A percentile compares a stretch with the other conserved stretches of the same genome.
phyloP scores from a whole-genome alignment of 2,797 vertebrate genomes.

The Rhinichthys osculus region DNA sequence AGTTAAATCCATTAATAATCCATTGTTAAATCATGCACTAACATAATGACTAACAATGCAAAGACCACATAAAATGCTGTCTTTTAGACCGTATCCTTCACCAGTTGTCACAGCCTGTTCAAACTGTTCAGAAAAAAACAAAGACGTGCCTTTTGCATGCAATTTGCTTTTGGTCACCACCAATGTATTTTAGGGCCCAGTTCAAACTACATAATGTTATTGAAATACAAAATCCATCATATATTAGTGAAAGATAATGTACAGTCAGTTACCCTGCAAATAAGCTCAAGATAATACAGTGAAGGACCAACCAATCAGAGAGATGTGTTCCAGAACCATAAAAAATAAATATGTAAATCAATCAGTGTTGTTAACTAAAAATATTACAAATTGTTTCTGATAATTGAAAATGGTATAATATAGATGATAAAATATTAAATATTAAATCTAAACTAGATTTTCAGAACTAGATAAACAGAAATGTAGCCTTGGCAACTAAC shows the following conservation, averaged over 20 bases:
- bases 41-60: neutral
- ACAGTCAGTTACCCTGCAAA: neutral
- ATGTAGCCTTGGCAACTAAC: neutral
- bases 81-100: neutral
- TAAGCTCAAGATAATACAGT: neutral
- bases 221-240: neutral
- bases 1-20: neutral
- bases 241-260: neutral
- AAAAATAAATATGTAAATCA: neutral
- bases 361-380: neutral
- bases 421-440: neutral
- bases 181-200: neutral
- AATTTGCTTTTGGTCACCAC: neutral
- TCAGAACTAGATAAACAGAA: neutral
- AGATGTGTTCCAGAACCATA: neutral
- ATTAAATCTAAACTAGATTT: neutral
- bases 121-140: neutral
- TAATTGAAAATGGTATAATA: neutral
- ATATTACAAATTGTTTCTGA: neutral
- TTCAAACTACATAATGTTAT: neutral
- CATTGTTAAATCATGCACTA: conserved; percentile 11
- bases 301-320: neutral
- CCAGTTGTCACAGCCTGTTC: neutral
- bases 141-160: neutral
- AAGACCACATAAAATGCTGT: neutral